Conservation (phyloP, 2,113 vertebrate genomes). For the Scopus umbretta region DNA sequence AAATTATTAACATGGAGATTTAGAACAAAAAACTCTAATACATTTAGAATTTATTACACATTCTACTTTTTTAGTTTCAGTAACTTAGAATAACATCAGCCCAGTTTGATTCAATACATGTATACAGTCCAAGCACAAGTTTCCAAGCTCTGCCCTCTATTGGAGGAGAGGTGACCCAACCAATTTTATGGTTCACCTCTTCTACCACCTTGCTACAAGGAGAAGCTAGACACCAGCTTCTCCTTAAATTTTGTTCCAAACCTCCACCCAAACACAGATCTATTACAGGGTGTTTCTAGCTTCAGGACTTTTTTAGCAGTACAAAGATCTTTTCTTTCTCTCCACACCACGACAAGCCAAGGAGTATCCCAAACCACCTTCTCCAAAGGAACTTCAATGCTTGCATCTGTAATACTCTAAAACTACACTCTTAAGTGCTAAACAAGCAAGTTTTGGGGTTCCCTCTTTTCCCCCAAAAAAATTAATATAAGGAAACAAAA, state of each 20-base stretch:
- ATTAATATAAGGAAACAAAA: background rate
- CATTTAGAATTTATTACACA: background rate
- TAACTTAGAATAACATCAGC: background rate
- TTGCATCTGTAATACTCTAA: background rate
- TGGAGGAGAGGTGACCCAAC: background rate
- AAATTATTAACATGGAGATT: background rate
- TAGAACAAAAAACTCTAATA: background rate
- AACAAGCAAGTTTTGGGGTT: background rate
- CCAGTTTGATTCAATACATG: background rate
- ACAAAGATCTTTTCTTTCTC: background rate
- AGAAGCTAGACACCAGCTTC: background rate
- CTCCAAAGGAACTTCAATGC: background rate
- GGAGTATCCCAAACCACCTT: background rate
- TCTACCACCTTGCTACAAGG: background rate
- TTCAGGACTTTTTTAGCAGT: background rate
- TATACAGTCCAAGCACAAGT: background rate
- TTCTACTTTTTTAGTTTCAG: background rate
- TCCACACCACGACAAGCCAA: background rate
- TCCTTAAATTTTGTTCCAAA: background rate
- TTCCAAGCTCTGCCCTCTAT: background rate
- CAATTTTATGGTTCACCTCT: background rate
- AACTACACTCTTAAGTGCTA: background rate
- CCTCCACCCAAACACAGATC: background rate
- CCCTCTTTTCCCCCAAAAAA: background rate
- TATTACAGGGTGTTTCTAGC: background rate